Conservation (phyloP, 53 echinoderm and acorn worm genomes). For the Pentamera pediparva region DNA sequence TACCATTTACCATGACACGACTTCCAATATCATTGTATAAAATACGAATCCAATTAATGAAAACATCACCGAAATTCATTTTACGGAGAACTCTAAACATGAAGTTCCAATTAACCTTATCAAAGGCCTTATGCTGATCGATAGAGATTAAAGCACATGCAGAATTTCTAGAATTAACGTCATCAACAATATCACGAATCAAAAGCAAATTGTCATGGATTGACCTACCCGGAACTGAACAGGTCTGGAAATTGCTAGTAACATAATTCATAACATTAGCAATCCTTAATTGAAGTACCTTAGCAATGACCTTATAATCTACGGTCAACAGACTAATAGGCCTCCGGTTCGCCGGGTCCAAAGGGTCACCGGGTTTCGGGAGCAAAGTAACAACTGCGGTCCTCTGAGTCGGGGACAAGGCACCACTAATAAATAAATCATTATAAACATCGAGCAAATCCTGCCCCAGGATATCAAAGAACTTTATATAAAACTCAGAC, state of each 20-base stretch:
- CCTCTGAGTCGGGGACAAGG: conserved; percentile 20
- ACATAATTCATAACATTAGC: no score
- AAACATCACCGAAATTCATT: conserved; percentile 12
- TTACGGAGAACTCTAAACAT: conserved; percentile 5
- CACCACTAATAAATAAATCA: background rate
- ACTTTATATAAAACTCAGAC: conserved; percentile 35
- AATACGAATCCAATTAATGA: conserved; percentile 32
- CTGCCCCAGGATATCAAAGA: conserved; percentile 25
- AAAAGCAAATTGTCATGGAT: no score
- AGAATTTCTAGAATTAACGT: no score
- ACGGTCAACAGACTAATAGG: no score
- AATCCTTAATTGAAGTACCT: no score
- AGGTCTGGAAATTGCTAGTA: no score
- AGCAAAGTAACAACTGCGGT: conserved; percentile 47
- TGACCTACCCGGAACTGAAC: no score
- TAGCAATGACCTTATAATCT: no score
- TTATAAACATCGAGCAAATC: conserved; percentile 32
- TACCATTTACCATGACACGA: conserved; percentile 19
- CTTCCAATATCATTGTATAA: conserved; percentile 33
- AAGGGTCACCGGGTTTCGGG: conserved; percentile 6
- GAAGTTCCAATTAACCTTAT: conserved; percentile 31
- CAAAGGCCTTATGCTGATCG: no score
- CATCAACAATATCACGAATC: no score
- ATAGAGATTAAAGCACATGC: no score
- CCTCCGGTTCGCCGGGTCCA: no score